Conservation (phyloP, 2,113 vertebrate genomes). For the Rynchops niger region DNA sequence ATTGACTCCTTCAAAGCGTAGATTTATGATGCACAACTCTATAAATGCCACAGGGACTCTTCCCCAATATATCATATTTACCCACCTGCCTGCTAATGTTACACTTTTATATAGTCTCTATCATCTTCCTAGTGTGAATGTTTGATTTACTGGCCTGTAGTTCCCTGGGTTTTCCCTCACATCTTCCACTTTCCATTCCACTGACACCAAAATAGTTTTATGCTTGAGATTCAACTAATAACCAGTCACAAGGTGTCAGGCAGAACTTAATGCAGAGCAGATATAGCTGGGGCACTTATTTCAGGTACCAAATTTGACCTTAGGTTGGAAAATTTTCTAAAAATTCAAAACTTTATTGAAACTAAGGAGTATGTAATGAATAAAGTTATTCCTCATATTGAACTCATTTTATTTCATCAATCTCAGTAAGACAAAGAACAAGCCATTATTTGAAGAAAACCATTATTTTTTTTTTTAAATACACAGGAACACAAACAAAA, state of each 20-base stretch:
- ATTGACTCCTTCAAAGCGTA: constrained; percentile 25
- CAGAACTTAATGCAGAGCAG: background rate
- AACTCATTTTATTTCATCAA: rapidly evolving
- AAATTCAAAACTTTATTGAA: background rate
- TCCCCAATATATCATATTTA: constrained; percentile 19
- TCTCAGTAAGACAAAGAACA: background rate
- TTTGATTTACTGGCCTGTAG: constrained; percentile 6
- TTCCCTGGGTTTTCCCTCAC: background rate
- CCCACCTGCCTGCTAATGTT: background rate
- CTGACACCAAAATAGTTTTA: background rate
- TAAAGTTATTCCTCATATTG: background rate
- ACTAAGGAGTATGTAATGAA: background rate
- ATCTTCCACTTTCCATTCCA: background rate
- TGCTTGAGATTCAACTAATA: background rate
- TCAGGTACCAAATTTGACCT: background rate
- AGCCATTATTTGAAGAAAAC: background rate
- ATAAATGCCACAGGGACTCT: constrained; percentile 17
- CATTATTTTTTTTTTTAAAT: background rate
- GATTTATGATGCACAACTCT: constrained; percentile 12
- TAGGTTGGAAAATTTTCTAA: background rate
- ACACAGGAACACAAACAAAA: background rate
- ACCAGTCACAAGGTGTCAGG: background rate
- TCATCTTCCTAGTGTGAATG: background rate
- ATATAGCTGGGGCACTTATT: background rate
- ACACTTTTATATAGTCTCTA: background rate